Percentiles rank a stretch among this genome's conserved stretches.
Evolutionary conservation across 1,140 invertebrate genomes (phyloP).

Genomic region (Papilio dardanus): DNA sequence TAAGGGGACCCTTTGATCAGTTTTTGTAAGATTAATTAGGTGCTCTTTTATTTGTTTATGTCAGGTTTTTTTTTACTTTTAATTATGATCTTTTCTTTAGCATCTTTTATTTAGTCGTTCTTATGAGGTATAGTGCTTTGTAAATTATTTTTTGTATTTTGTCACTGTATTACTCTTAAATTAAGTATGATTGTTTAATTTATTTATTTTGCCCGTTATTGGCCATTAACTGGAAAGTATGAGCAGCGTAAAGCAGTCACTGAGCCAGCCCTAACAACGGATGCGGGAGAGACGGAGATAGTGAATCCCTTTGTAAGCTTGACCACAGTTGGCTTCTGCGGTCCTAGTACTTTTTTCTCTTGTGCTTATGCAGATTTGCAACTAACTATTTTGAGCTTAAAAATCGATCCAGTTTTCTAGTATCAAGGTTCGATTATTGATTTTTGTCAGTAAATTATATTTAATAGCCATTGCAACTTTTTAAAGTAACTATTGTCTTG

Average conservation of each 20-base stretch:
- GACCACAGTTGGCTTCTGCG: constrained; percentile 35
- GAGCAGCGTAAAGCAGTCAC: constrained; percentile 24
- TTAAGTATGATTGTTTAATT: neutral
- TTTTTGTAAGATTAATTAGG: neutral
- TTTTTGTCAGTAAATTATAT: no score
- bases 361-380: neutral
- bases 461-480: no score
- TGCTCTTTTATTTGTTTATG: neutral
- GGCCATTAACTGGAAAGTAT: constrained; percentile 22
- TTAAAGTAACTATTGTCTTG: no score
- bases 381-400: neutral
- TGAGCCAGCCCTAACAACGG: constrained; percentile 51
- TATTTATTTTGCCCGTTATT: neutral
- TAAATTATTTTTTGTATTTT: no score
- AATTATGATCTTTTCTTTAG: neutral
- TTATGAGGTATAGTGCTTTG: no score
- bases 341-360: constrained; percentile 38
- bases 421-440: no score
- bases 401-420: no score
- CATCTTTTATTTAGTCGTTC: neutral
- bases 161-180: neutral
- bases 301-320: constrained; percentile 38
- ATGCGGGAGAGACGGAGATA: constrained; percentile 42
- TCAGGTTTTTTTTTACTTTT: neutral
- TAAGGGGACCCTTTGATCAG: neutral